Conservation (phyloP, 2,888 invertebrate genomes). For the Eulithis prunata region DNA sequence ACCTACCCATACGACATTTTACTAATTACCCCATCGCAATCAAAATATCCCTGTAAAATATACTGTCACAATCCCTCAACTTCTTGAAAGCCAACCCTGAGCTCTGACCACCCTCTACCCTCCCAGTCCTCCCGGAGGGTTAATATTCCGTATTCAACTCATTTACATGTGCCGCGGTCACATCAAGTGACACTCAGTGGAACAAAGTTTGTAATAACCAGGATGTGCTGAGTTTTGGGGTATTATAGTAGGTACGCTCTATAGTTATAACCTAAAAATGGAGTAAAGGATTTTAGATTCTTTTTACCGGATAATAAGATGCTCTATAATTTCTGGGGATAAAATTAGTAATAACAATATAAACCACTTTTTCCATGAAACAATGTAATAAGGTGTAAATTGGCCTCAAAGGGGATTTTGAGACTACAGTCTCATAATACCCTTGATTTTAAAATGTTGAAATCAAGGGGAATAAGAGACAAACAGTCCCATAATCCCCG, state of each 20-base stretch:
- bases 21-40: slow-evolving; percentile 8
- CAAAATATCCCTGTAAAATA: slow-evolving; percentile 7
- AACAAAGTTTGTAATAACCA: slow-evolving; percentile 52
- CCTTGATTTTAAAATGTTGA: too few relatives aligned
- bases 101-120: slow-evolving; percentile 25
- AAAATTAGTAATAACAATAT: too few relatives aligned
- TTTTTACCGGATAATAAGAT: too few relatives aligned
- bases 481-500: too few relatives aligned
- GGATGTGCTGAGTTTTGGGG: slow-evolving; percentile 30
- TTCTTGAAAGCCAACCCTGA: slow-evolving; percentile 37
- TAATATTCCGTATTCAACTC: slow-evolving; percentile 64
- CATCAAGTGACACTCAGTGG: slow-evolving; percentile 50
- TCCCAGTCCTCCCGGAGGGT: slow-evolving; percentile 44
- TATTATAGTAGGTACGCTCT: neutral
- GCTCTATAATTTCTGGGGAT: too few relatives aligned
- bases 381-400: too few relatives aligned
- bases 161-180: slow-evolving; percentile 57
- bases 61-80: slow-evolving; percentile 21
- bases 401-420: too few relatives aligned
- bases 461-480: too few relatives aligned
- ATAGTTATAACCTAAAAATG: too few relatives aligned
- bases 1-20: neutral
- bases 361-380: too few relatives aligned
- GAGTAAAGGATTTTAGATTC: too few relatives aligned
- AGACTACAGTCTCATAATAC: too few relatives aligned